A percentile compares a stretch with the other conserved stretches of the same genome.
Conservation (phyloP, 2,797 vertebrate genomes). For the Anguilla obscura region DNA sequence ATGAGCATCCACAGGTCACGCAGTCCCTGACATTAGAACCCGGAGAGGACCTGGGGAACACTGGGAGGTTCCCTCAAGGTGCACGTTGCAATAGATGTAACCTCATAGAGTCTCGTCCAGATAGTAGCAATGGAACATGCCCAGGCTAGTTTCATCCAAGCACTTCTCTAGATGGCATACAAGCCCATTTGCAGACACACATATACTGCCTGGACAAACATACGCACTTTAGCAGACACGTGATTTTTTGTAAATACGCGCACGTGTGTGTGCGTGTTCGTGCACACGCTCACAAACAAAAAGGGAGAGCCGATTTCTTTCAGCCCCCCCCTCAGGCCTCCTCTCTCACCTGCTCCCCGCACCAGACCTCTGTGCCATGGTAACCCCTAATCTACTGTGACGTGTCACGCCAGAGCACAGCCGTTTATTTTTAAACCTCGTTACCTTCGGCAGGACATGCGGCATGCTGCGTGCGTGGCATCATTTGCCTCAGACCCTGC, state of each 20-base stretch:
- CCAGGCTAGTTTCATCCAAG: not conserved
- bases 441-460: too few relatives aligned
- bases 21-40: not conserved
- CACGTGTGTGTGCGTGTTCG: not conserved
- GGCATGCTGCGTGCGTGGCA: too few relatives aligned
- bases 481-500: not conserved
- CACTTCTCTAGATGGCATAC: not conserved
- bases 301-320: not conserved
- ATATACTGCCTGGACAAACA: not conserved
- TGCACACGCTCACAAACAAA: not conserved
- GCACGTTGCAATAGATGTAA: not conserved
- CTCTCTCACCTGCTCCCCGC: not conserved
- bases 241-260: not conserved
- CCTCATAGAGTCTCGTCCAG: not conserved
- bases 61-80: not conserved
- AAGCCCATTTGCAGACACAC: not conserved
- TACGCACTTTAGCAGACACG: not conserved
- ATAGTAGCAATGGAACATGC: not conserved
- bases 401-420: not conserved
- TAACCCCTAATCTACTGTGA: not conserved
- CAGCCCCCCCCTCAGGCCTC: not conserved
- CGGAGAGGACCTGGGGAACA: not conserved
- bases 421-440: not conserved
- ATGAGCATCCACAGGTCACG: not conserved
- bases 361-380: too few relatives aligned